Conservation (phyloP, 2,113 vertebrate genomes). For the Apteryx owenii region DNA sequence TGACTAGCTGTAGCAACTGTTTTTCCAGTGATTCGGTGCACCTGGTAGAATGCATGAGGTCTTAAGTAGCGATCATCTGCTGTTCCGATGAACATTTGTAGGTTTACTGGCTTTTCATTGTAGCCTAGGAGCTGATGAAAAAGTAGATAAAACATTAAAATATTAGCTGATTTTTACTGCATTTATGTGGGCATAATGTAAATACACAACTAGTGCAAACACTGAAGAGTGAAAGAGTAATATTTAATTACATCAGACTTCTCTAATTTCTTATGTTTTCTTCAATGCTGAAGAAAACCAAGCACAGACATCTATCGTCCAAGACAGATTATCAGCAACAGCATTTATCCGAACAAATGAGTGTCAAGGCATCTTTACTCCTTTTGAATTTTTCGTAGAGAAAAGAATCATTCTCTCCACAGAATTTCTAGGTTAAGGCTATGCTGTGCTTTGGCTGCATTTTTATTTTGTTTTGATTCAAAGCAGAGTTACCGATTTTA, state of each 20-base stretch:
- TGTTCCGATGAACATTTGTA: slow-evolving; percentile 99
- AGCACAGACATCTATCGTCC: background rate
- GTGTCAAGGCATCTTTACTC: background rate
- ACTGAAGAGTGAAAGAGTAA: background rate
- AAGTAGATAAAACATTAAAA: background rate
- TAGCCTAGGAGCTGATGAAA: slow-evolving; percentile 91
- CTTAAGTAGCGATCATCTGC: slow-evolving; percentile 97
- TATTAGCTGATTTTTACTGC: background rate
- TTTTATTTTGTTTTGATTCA: background rate
- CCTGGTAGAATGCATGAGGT: slow-evolving; percentile 98
- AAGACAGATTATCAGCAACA: background rate
- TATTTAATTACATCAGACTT: background rate
- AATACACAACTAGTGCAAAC: background rate
- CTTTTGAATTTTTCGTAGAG: background rate
- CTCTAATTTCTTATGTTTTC: background rate
- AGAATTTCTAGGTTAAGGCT: background rate
- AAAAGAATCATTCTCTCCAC: background rate
- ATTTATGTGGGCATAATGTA: background rate
- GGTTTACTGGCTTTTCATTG: slow-evolving; percentile 93
- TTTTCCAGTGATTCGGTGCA: slow-evolving; percentile 98
- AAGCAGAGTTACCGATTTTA: background rate
- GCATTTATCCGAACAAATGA: background rate
- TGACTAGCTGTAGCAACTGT: slow-evolving; percentile 97
- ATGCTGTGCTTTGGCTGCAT: background rate
- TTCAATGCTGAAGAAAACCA: background rate